Percentiles rank a stretch among this genome's conserved stretches.
These are phyloP conservation scores for Ariolimax columbianus DNA, from an alignment of 2,888 invertebrate genomes.

Conservation along the genomic window DNA sequence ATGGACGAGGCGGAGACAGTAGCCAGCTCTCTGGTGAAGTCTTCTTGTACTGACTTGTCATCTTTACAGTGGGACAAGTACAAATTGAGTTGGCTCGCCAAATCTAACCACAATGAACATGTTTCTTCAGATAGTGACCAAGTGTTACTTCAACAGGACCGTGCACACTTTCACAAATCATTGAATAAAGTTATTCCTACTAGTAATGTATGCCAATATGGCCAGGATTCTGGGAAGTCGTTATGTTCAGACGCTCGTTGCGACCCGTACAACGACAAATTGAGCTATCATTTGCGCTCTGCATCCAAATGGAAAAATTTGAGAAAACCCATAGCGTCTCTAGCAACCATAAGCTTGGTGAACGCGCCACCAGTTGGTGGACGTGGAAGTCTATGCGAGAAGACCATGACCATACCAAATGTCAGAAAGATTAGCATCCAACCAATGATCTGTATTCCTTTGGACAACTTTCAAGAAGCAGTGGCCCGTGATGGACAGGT, in stretches of 20 bases:
- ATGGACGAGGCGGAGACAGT: background rate
- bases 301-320: background rate
- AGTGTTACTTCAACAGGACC: too few relatives aligned
- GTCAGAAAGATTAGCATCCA: background rate
- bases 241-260: background rate
- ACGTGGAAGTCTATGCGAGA: background rate
- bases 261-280: background rate
- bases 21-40: background rate
- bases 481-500: background rate
- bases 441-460: slow-evolving; percentile 16
- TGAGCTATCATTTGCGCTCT: background rate
- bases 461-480: background rate
- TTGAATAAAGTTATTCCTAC: background rate
- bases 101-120: background rate
- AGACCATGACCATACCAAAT: background rate
- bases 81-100: background rate
- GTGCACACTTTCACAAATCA: background rate
- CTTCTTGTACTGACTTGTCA: background rate
- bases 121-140: background rate
- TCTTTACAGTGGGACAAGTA: background rate
- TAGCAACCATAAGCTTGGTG: background rate
- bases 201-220: background rate
- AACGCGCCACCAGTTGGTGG: background rate
- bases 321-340: slow-evolving; percentile 10
- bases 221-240: too few relatives aligned